Evolutionary conservation across 2,797 vertebrate species (phyloP).

Genomic region (Orientallactaga sibirica): DNA sequence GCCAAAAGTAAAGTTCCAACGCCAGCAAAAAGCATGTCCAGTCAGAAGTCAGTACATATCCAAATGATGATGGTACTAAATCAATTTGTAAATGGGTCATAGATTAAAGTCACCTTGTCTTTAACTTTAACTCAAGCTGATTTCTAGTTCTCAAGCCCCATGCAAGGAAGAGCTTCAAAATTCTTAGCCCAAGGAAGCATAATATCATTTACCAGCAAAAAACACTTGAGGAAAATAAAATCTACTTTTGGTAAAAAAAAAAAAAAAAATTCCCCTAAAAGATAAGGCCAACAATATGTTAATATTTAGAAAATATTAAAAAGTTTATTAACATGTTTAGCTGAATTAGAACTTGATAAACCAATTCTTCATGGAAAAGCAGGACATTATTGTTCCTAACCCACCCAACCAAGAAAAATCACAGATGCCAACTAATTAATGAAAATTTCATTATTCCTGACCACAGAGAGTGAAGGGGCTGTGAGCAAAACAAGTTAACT

Average conservation of each 20-base stretch:
- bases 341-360: slow-evolving; percentile 40
- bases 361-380: slow-evolving; percentile 6
- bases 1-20: background rate
- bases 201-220: slow-evolving; percentile 4
- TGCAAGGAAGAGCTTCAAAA: background rate
- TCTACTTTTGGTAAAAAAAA: slow-evolving; percentile 15
- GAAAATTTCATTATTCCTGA: slow-evolving; percentile 25
- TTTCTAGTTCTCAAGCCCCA: background rate
- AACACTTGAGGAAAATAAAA: slow-evolving; percentile 43
- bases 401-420: background rate
- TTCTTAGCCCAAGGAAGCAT: background rate
- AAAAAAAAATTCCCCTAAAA: background rate
- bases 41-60: background rate
- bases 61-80: background rate
- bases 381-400: background rate
- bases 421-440: background rate
- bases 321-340: background rate
- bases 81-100: background rate
- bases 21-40: background rate
- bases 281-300: background rate
- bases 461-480: background rate
- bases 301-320: background rate
- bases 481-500: background rate
- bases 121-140: background rate
- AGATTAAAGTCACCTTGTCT: background rate